Conservation (phyloP, 2,113 vertebrate species). For the Uropsilus gracilis region DNA sequence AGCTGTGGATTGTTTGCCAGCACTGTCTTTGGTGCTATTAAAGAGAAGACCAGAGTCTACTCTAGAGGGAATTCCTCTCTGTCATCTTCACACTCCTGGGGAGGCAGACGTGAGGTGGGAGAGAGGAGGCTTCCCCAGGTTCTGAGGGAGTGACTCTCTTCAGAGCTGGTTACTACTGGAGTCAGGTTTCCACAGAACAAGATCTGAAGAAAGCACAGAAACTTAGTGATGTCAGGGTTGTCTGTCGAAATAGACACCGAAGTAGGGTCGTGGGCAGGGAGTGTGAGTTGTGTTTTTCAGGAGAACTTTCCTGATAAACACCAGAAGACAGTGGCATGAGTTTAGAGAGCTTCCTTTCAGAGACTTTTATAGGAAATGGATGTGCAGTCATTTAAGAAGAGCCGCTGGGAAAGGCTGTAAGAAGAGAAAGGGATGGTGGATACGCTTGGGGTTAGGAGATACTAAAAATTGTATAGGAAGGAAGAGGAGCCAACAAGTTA, state of each 20-base stretch:
- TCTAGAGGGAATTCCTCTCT: background rate
- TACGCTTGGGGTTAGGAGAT: background rate
- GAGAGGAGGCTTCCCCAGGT: background rate
- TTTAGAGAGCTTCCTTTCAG: background rate
- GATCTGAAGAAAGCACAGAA: background rate
- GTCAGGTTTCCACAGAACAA: background rate
- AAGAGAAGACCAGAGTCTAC: background rate
- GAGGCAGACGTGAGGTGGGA: background rate
- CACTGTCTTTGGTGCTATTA: background rate
- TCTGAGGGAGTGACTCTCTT: background rate
- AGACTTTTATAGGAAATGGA: background rate
- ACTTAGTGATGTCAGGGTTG: background rate
- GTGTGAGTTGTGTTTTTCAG: rapidly evolving
- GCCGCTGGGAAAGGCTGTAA: background rate
- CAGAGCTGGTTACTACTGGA: background rate
- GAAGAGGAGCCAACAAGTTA: background rate
- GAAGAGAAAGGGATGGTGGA: background rate
- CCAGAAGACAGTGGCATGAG: background rate
- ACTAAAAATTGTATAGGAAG: background rate
- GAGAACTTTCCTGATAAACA: background rate
- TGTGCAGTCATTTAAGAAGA: background rate
- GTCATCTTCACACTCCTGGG: background rate
- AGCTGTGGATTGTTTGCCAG: background rate
- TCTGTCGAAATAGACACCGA: background rate
- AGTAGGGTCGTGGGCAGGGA: background rate